phyloP scores from a whole-genome alignment of 2,113 vertebrate genomes.

The Uropsilus gracilis region DNA sequence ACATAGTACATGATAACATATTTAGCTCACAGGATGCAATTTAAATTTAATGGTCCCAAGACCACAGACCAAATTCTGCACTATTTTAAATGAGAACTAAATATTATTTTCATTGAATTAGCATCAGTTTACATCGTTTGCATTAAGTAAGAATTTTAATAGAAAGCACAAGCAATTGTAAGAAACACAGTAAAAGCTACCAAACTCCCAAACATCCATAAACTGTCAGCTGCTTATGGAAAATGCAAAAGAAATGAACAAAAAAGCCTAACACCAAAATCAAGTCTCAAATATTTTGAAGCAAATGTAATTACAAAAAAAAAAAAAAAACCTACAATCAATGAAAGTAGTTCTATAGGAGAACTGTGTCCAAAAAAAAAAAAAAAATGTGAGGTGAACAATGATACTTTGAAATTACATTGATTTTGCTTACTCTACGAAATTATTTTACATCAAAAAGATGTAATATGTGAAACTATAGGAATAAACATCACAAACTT shows the following conservation, averaged over 20 bases:
- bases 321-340: conserved; percentile 37
- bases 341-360: conserved; percentile 66
- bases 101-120: too few relatives aligned
- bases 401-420: not conserved
- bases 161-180: conserved; percentile 37
- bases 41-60: conserved; percentile 61
- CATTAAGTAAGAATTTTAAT: not conserved
- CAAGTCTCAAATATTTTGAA: not conserved
- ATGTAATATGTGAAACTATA: not conserved
- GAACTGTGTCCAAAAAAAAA: conserved; percentile 71
- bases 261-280: conserved; percentile 12
- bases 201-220: conserved; percentile 57
- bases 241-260: conserved; percentile 56
- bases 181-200: not conserved
- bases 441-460: not conserved
- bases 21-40: conserved; percentile 47
- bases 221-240: conserved; percentile 55
- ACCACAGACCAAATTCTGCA: conserved; percentile 27
- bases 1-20: not conserved
- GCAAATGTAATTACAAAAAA: conserved; percentile 66
- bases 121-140: too few relatives aligned
- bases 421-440: not conserved
- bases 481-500: not conserved
- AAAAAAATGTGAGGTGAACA: not conserved
- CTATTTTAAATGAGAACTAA: conserved; percentile 41